These are phyloP conservation scores for Drosophila equinoxialis DNA, from an alignment of 1,140 invertebrate genomes.

Conservation along the genomic window DNA sequence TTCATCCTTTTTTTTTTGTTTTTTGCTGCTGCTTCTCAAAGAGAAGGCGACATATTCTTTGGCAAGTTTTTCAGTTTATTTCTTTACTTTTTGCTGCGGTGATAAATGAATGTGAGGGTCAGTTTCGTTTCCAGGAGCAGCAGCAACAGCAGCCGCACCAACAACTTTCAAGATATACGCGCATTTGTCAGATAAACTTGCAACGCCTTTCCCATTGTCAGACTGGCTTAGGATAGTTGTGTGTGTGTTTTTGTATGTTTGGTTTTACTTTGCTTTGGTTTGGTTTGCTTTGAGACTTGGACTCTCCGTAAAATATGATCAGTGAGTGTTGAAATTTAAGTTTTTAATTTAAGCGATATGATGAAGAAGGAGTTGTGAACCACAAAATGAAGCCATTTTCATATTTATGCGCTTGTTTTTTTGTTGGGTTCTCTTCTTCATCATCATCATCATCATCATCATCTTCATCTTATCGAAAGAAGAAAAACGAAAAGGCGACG, in stretches of 20 bases:
- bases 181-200: conserved; percentile 78
- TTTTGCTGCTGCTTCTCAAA: background rate
- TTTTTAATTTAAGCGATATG: conserved; percentile 79
- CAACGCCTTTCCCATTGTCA: conserved; percentile 78
- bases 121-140: conserved; percentile 51
- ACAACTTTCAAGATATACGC: conserved; percentile 77
- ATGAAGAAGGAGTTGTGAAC: conserved; percentile 19
- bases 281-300: conserved; percentile 39
- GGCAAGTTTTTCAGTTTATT: conserved; percentile 16
- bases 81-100: conserved; percentile 30
- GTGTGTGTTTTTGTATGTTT: conserved; percentile 26
- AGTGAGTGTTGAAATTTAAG: conserved; percentile 78
- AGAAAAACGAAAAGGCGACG: conserved; percentile 56
- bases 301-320: conserved; percentile 40
- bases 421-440: background rate
- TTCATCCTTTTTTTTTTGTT: conserved; percentile 24
- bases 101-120: conserved; percentile 80
- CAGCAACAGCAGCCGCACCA: conserved; percentile 37
- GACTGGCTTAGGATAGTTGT: conserved; percentile 49
- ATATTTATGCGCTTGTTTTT: conserved; percentile 76
- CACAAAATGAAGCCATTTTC: conserved; percentile 78
- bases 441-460: background rate
- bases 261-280: conserved; percentile 32
- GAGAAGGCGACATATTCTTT: conserved; percentile 48
- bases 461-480: conserved; percentile 1